A percentile compares a stretch with the other conserved stretches of the same genome.
phyloP scores from a whole-genome alignment of 2,888 invertebrate genomes.

The Tipula confusa region DNA sequence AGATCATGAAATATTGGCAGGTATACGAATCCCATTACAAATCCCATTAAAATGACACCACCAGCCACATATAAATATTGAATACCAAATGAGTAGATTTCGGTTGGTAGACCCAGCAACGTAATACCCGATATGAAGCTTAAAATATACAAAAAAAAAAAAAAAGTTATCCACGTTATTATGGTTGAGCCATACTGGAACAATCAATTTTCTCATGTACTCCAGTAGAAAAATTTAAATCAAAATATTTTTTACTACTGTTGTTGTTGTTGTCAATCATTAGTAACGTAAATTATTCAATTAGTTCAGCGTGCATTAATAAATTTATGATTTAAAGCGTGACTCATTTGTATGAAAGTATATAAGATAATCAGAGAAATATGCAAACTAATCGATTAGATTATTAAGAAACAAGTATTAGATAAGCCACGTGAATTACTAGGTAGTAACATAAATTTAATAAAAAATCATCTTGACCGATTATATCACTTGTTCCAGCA shows the following conservation, averaged over 20 bases:
- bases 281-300: not conserved
- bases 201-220: not conserved
- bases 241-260: not conserved
- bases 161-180: not conserved
- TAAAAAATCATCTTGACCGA: no score
- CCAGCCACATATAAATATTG: slow-evolving; percentile 65
- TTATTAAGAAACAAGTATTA: no score
- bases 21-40: slow-evolving; percentile 63
- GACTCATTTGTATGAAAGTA: not conserved
- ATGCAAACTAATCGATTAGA: no score
- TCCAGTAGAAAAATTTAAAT: not conserved
- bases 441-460: no score
- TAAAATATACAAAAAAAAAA: slow-evolving; percentile 36
- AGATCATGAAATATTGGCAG: slow-evolving; percentile 71
- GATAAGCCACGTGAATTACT: no score
- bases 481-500: no score
- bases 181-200: not conserved
- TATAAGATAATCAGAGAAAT: no score
- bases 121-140: slow-evolving; percentile 76
- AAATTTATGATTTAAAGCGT: not conserved
- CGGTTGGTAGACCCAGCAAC: slow-evolving; percentile 71
- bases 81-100: slow-evolving; percentile 76
- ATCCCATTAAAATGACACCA: slow-evolving; percentile 61
- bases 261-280: not conserved
- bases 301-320: not conserved